Conservation (phyloP, 2,797 vertebrate genomes). For the Fundulus diaphanus region DNA sequence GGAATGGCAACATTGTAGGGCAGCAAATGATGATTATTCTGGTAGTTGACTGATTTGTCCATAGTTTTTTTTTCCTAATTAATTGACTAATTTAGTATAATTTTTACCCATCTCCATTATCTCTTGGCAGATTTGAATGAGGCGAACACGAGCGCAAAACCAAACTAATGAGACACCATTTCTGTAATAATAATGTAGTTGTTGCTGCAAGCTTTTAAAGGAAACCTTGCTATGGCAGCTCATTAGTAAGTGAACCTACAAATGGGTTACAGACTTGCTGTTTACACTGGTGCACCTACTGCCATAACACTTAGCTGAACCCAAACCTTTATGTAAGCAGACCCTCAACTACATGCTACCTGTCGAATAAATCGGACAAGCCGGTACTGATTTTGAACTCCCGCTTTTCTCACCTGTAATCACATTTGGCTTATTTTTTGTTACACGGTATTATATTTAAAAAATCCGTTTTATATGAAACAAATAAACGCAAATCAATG, state of each 20-base stretch:
- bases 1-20: neutral
- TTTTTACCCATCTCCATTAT: neutral
- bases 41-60: neutral
- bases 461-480: constrained; percentile 20
- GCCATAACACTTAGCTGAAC: neutral
- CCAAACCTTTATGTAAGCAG: too few relatives aligned
- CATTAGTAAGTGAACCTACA: neutral
- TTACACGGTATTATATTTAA: constrained; percentile 15
- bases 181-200: neutral
- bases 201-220: neutral
- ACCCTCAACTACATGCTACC: too few relatives aligned
- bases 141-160: neutral
- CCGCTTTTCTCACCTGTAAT: constrained; percentile 20
- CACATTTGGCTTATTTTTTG: constrained; percentile 17
- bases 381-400: constrained; percentile 17
- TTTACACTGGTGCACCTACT: neutral
- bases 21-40: neutral
- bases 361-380: too few relatives aligned
- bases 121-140: neutral
- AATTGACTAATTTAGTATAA: neutral
- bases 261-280: neutral
- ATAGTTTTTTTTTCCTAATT: neutral
- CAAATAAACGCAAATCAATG: constrained; percentile 17
- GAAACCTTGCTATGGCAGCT: neutral
- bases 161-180: neutral